Base-by-base conservation (phyloP, 37 sponge, comb jelly and placozoan species). In the Halichondria panicea region DNA sequence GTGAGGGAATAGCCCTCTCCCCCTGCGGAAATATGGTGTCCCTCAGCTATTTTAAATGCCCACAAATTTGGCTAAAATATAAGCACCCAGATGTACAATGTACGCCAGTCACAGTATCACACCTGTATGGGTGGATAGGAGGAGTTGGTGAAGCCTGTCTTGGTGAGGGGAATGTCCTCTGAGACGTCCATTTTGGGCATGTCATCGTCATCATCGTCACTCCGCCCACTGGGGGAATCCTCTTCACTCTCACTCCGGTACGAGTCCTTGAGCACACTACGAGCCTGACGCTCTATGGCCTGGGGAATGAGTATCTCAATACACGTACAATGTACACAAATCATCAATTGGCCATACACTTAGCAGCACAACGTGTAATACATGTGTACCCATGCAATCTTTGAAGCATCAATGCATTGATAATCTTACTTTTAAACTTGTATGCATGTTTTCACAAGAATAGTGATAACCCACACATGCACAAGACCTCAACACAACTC, bases 81-180 rank as follows among this genome's bases (percentile, higher is more conserved):
- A 15, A 48, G 52, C 15, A 19, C 15, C 52, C 52, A 48, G 15
- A 15, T 58, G 25, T 18, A 58, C 59, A n/a, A n/a, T n/a, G n/a
- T n/a, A n/a, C 30, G 21, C 4, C 7, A 4, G 5, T 64, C 65
- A 22, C 60, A 8, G 19, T 8, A 7, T 11, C 68, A 39, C 25
- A 79, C 80, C 69, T 79, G 57, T 31, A 79, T 79, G 32, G 70
- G 80, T 45, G 87, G 71, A 48, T 67, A 73, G 22, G 68, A 44
- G 59, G 80, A 28, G 2, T 52, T 35, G 31, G 55, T 13, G 55
- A 73, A 79, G 0, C 75, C 75, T 1, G 65, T 50, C 75, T 86
- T 86, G n/a, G 87, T 55, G 25, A 86, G 80, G 6, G 87, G 87
- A 19, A 86, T 74, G 53, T 86, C 81, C 15, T 73, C 81, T 13